Conservation (phyloP, 2,113 vertebrate species). For the Saguinus midas region DNA sequence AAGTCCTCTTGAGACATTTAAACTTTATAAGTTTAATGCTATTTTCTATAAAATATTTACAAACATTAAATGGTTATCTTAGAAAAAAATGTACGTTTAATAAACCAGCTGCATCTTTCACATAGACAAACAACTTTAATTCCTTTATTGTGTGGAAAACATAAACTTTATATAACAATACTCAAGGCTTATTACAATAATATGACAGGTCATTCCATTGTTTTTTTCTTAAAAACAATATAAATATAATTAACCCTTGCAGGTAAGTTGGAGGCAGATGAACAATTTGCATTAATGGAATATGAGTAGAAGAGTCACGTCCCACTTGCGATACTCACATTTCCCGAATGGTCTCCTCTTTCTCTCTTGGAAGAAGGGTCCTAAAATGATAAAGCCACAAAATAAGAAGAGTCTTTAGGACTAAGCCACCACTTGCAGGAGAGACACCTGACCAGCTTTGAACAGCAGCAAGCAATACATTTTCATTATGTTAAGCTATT, state of each 20-base stretch:
- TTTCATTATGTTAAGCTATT: neutral
- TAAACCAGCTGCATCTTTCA: neutral
- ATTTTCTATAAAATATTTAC: constrained; percentile 8
- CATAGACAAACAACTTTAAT: neutral
- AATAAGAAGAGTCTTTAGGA: neutral
- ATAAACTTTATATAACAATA: neutral
- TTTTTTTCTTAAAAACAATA: neutral
- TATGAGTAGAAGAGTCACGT: too few species aligned
- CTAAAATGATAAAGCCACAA: neutral
- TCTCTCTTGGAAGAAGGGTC: too few species aligned
- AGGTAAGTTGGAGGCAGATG: too few species aligned
- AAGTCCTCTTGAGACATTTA: neutral
- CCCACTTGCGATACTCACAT: too few species aligned
- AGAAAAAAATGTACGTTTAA: neutral
- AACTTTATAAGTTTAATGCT: neutral
- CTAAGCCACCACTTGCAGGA: neutral
- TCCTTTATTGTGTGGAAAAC: neutral
- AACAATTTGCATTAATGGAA: too few species aligned
- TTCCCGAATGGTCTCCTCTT: too few species aligned
- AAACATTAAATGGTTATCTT: neutral
- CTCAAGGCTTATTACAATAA: neutral
- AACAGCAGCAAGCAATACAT: neutral
- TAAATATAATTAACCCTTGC: neutral
- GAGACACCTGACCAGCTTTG: neutral
- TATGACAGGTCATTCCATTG: neutral